Conservation (phyloP, 2,797 vertebrate genomes). For the Champsocephalus gunnari region DNA sequence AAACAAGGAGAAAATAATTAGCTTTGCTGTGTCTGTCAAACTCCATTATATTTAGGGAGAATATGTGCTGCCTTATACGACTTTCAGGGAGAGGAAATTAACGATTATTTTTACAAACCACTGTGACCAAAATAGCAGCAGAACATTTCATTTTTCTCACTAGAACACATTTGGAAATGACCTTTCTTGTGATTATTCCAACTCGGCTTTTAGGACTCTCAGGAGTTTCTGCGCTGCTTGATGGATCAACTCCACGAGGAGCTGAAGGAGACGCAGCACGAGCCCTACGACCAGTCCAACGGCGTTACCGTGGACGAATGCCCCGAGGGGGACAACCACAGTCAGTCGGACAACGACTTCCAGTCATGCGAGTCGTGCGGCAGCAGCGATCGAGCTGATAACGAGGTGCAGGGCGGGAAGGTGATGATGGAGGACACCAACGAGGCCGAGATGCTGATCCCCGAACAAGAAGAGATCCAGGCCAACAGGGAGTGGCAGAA, state of each 20-base stretch:
- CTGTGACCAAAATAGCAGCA: conserved; percentile 1
- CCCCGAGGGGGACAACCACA: conserved; percentile 89
- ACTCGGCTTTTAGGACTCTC: conserved; percentile 88
- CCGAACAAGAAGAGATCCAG: conserved; percentile 88
- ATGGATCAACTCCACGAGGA: conserved; percentile 99
- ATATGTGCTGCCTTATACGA: conserved; percentile 11
- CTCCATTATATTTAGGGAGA: conserved; percentile 23
- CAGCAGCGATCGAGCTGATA: conserved; percentile 90
- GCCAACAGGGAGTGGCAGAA: conserved; percentile 92
- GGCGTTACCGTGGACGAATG: conserved; percentile 75
- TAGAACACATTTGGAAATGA: conserved; percentile 24
- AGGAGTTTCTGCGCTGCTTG: conserved; percentile 97
- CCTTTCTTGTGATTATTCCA: conserved; percentile 16
- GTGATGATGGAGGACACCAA: conserved; percentile 81
- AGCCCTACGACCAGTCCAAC: conserved; percentile 86
- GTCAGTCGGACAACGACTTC: conserved; percentile 92
- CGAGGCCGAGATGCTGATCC: conserved; percentile 94
- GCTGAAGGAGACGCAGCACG: conserved; percentile 90
- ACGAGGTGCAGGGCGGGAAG: conserved; percentile 78
- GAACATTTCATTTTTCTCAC: neutral
- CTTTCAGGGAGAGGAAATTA: conserved; percentile 12
- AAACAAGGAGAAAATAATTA: conserved; percentile 34
- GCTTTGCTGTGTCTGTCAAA: conserved; percentile 35
- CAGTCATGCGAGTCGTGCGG: conserved; percentile 95
- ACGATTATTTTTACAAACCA: neutral